phyloP scores from a whole-genome alignment of 2,797 vertebrate genomes.

The Argentina silus region DNA sequence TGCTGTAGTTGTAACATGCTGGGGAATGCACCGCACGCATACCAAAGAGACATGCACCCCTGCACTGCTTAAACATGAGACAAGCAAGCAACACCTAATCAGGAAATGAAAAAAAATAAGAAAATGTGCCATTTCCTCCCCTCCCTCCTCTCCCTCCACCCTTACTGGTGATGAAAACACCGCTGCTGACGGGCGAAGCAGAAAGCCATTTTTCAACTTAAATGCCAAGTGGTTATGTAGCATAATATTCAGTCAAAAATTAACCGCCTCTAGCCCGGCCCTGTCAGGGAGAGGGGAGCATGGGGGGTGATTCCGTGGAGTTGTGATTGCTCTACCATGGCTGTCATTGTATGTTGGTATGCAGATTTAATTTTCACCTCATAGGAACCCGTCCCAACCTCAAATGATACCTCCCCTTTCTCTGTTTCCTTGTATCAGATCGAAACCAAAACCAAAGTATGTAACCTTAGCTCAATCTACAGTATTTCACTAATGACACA shows the following conservation, averaged over 20 bases:
- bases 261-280: conserved; percentile 88
- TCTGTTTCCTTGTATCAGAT: not conserved
- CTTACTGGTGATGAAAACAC: conserved; percentile 92
- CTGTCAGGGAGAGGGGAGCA: conserved; percentile 85
- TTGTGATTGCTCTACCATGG: not conserved
- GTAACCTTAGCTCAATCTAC: not conserved
- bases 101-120: conserved; percentile 89
- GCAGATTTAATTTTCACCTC: not conserved
- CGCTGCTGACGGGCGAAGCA: conserved; percentile 93
- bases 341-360: not conserved
- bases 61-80: not conserved
- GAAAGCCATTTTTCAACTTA: conserved; percentile 99
- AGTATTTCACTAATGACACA: not conserved
- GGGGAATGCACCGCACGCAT: conserved; percentile 76
- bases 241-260: conserved; percentile 96
- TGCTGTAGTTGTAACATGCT: conserved; percentile 81
- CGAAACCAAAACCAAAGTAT: not conserved
- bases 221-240: conserved; percentile 98
- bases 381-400: not conserved
- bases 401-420: not conserved
- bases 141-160: conserved; percentile 63
- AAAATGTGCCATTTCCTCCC: conserved; percentile 76
- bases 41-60: conserved; percentile 69
- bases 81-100: conserved; percentile 70
- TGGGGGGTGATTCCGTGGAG: not conserved